phyloP scores from a whole-genome alignment of 2,797 vertebrate genomes.

The Phylloscopus collybita region DNA sequence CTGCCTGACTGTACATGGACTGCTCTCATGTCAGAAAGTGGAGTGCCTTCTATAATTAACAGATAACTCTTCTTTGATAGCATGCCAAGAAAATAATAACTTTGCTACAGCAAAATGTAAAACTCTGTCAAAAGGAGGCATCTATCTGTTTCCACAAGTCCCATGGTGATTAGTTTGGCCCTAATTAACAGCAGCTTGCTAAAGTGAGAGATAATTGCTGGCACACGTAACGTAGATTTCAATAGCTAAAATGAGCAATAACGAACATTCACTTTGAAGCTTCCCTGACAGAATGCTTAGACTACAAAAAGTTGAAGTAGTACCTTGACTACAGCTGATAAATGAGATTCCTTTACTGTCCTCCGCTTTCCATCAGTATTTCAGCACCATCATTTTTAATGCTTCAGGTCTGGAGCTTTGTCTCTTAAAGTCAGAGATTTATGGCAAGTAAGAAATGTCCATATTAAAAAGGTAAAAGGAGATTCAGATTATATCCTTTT shows the following conservation, averaged over 20 bases:
- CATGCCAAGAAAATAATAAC: constrained; percentile 76
- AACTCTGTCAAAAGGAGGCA: constrained; percentile 67
- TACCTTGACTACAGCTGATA: constrained; percentile 65
- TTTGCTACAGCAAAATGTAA: constrained; percentile 67
- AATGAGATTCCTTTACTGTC: constrained; percentile 66
- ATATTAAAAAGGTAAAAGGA: constrained; percentile 75
- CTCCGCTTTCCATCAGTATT: constrained; percentile 58
- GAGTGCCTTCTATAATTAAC: constrained; percentile 69
- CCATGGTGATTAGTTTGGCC: constrained; percentile 69
- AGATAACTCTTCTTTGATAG: constrained; percentile 64
- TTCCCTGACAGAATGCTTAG: constrained; percentile 72
- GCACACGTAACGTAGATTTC: constrained; percentile 69
- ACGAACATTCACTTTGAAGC: constrained; percentile 75
- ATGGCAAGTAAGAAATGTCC: constrained; percentile 74
- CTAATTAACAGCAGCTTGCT: constrained; percentile 77
- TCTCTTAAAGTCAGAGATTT: constrained; percentile 76
- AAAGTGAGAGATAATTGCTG: constrained; percentile 79
- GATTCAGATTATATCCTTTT: constrained; percentile 74
- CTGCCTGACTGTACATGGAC: background rate
- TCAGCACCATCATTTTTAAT: constrained; percentile 69
- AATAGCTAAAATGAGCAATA: constrained; percentile 76
- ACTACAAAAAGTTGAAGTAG: constrained; percentile 76
- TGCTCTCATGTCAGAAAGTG: constrained; percentile 3
- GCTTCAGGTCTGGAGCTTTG: constrained; percentile 44
- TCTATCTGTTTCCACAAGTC: constrained; percentile 74